These are phyloP conservation scores for Drosophila pectinifera DNA, from an alignment of 1,140 invertebrate species.

Conservation along the genomic window DNA sequence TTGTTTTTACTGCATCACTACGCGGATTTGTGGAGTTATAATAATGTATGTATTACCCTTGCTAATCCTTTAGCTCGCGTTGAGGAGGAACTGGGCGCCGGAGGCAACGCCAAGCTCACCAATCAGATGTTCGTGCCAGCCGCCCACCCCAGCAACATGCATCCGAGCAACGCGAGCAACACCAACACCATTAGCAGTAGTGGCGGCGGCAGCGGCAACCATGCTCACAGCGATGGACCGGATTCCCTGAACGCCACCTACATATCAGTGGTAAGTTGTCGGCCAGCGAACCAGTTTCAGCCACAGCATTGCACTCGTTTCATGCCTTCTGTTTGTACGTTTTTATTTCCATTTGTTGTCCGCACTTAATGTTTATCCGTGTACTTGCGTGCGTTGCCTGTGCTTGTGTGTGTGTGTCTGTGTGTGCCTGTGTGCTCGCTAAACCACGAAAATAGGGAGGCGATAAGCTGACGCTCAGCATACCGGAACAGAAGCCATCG, in stretches of 20 bases:
- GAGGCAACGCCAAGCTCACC: conserved; percentile 86
- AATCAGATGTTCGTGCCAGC: conserved; percentile 87
- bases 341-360: conserved; percentile 75
- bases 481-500: conserved; percentile 85
- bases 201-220: conserved; percentile 32
- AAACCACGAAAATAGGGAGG: conserved; percentile 86
- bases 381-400: conserved; percentile 49
- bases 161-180: conserved; percentile 53
- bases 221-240: conserved; percentile 69
- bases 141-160: conserved; percentile 65
- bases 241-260: conserved; percentile 88
- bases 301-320: conserved; percentile 72
- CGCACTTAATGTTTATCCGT: conserved; percentile 66
- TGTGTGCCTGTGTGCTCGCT: conserved; percentile 59
- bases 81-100: conserved; percentile 87
- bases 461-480: conserved; percentile 90
- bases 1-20: neutral
- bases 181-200: conserved; percentile 47
- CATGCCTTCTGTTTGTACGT: conserved; percentile 76
- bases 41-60: neutral
- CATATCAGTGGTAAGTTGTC: conserved; percentile 90
- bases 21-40: neutral
- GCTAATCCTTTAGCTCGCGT: conserved; percentile 85
- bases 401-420: conserved; percentile 78
- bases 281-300: conserved; percentile 64